Base-by-base conservation (phyloP, 2,797 vertebrate genomes). In the Rhynchonycteris naso region DNA sequence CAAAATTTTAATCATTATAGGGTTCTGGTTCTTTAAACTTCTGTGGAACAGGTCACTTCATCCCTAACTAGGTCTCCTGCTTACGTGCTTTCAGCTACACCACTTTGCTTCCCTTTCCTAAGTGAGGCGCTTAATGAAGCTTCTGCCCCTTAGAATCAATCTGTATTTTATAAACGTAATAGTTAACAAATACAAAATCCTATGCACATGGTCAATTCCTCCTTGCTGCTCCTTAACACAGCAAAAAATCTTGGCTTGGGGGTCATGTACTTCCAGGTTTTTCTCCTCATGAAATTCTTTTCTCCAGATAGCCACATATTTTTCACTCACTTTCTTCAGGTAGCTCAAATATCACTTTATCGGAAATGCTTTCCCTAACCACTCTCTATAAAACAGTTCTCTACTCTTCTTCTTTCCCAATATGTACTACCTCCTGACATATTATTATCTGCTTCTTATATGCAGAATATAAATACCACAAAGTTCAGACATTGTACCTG, bases 231-330 rank as follows among this genome's bases (percentile, higher is more conserved):
- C 38, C n/a, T 80, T 94, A 94, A 56, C 24, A 91, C 0, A 84
- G 50, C 47, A 61, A 74, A 66, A 85, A 90, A 82, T 35, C 68
- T 79, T 56, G 47, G 18, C 43, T 93, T 47, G 16, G 28, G 30
- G 50, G 13, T 88, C 50, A 33, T 22, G 43, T 66, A 72, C 16
- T 78, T 66, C 10, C 21, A 69, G 18, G 22, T 86, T 58, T 63
- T 28, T 92, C 54, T 78, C n/a, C 47, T 82, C 33, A n/a, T 63
- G 47, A 85, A 85, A 59, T 93, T 54, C 38, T 78, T 92, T 93
- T 82, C 58, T 76, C 35, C 35, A 75, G 22, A 81, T 21, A 76
- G 28, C 14, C n/a, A 89, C 43, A n/a, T 28, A 92, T 52, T 90
- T 52, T 90, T 90, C 43, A 83, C 15, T 94, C 30, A n/a, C 24